These are phyloP conservation scores for Pipistrellus pygmaeus DNA, from an alignment of 2,797 vertebrate species.

Conservation along the genomic window DNA sequence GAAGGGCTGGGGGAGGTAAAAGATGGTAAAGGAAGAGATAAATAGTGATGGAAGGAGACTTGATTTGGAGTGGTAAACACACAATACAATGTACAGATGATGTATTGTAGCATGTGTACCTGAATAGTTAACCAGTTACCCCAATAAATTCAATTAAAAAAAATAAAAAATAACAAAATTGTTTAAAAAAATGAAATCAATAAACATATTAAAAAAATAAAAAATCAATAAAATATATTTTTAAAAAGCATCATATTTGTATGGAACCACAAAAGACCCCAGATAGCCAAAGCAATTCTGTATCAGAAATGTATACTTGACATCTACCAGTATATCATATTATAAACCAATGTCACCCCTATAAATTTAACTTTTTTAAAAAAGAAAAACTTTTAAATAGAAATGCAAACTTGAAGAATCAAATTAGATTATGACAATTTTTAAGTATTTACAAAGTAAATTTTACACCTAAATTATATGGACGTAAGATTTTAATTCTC, in stretches of 20 bases:
- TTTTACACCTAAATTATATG: not conserved
- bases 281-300: not conserved
- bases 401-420: conserved; percentile 46
- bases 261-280: not conserved
- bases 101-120: not conserved
- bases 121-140: not conserved
- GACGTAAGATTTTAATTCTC: conserved; percentile 9
- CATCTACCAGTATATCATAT: not conserved
- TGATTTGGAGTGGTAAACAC: not conserved
- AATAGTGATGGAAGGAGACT: not conserved
- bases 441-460: conserved; percentile 54
- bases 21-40: not conserved
- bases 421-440: conserved; percentile 54
- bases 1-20: not conserved
- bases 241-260: not conserved
- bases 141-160: not conserved
- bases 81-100: not conserved
- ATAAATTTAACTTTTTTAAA: not conserved
- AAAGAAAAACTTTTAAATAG: conserved; percentile 30
- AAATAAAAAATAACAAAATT: not conserved
- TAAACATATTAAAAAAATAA: not conserved
- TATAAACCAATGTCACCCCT: not conserved
- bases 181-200: not conserved
- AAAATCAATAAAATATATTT: no score
- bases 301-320: not conserved